Conservation (phyloP, 1,140 invertebrate species). For the Pachyrhynchus sulphureomaculatus region DNA sequence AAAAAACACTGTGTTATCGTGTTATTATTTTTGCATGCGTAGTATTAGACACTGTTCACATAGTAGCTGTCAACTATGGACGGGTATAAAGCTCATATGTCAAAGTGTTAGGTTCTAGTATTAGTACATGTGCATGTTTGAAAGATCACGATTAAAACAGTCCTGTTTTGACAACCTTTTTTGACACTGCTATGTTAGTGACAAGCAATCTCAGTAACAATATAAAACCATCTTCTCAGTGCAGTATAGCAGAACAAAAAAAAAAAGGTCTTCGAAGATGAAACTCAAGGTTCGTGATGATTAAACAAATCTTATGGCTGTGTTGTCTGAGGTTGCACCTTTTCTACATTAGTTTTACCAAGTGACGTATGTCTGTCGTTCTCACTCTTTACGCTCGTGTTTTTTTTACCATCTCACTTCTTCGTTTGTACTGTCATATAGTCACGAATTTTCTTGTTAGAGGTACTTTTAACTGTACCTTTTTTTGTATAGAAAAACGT, state of each 20-base stretch:
- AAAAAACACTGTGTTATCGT: background rate
- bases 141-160: slow-evolving; percentile 33
- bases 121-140: slow-evolving; percentile 39
- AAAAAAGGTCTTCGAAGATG: background rate
- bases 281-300: slow-evolving; percentile 29
- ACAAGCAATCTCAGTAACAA: background rate
- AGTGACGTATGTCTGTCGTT: slow-evolving; percentile 14
- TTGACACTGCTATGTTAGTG: slow-evolving; percentile 19
- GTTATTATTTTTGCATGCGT: slow-evolving; percentile 11
- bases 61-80: background rate
- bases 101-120: slow-evolving; percentile 20
- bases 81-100: background rate
- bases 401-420: background rate
- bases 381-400: slow-evolving; percentile 14
- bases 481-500: slow-evolving; percentile 1
- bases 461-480: slow-evolving; percentile 18
- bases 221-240: background rate
- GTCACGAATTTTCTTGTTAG: slow-evolving; percentile 1
- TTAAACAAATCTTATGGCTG: slow-evolving; percentile 41
- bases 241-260: slow-evolving; percentile 9
- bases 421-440: slow-evolving; percentile 6
- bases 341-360: slow-evolving; percentile 25
- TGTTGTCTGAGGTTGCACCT: slow-evolving; percentile 51
- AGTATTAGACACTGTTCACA: slow-evolving; percentile 1
- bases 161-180: slow-evolving; percentile 25